Evolutionary conservation across 2,888 invertebrate species (phyloP).

Genomic region (Xylocampa areola): DNA sequence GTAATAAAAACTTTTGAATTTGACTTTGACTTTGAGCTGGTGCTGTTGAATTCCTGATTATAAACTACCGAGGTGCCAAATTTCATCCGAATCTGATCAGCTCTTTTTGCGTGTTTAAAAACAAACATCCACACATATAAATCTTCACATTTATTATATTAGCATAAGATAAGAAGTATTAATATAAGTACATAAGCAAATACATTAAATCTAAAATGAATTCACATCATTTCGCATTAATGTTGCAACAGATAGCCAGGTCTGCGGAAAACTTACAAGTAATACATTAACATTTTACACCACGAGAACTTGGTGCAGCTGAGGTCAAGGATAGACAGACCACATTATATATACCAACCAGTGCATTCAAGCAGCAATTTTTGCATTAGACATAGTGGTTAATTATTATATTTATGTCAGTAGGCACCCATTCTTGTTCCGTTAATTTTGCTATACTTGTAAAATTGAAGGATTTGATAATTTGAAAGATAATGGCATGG

Average conservation of each 20-base stretch:
- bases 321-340: slow-evolving; percentile 58
- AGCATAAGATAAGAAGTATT: too few relatives aligned
- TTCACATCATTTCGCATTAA: slow-evolving; percentile 42
- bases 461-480: not conserved
- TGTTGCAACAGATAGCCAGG: slow-evolving; percentile 31
- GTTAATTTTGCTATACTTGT: slow-evolving; percentile 46
- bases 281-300: slow-evolving; percentile 38
- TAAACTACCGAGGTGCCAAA: too few relatives aligned
- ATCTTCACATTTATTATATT: too few relatives aligned
- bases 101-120: too few relatives aligned
- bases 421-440: slow-evolving; percentile 33
- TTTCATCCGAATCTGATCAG: too few relatives aligned
- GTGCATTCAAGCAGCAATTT: slow-evolving; percentile 32
- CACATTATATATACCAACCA: slow-evolving; percentile 27
- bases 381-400: slow-evolving; percentile 25
- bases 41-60: too few relatives aligned
- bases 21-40: too few relatives aligned
- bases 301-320: slow-evolving; percentile 48
- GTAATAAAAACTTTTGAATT: too few relatives aligned
- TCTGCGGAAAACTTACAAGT: slow-evolving; percentile 35
- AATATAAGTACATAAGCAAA: too few relatives aligned
- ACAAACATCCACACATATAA: too few relatives aligned
- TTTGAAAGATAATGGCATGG: too few relatives aligned
- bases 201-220: slow-evolving; percentile 12
- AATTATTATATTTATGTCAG: slow-evolving; percentile 52